Base-by-base conservation (phyloP, 2,113 vertebrate genomes). In the Cyanistes caeruleus region DNA sequence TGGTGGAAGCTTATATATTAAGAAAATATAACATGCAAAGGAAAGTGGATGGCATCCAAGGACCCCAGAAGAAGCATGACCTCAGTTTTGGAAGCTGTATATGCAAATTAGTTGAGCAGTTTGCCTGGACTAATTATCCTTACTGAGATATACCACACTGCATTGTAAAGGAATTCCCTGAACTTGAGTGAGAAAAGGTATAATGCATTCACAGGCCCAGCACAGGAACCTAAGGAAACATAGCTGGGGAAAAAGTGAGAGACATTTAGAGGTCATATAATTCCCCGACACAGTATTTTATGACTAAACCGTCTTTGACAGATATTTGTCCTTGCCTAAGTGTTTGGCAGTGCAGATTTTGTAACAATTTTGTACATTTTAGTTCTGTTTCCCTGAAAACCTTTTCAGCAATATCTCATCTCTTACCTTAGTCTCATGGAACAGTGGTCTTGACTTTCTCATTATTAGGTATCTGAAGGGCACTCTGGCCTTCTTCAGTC, bases 111-210 rank as follows among this genome's bases (percentile, higher is more conserved):
- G 72, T 28, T 67, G 1, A 8, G 72, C 63, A 55, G 48, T 86
- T 92, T 90, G 82, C 90, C 85, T 85, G 76, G 64, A 46, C 83
- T 93, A 95, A 95, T 95, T 95, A 70, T 51, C 30, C 52, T 7
- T 62, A 64, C 58, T 49, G 79, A 77, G 59, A 65, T 73, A 76
- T 75, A 63, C 28, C 90, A 92, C 53, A 33, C 51, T 3, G 11
- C 39, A 55, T 35, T 80, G 33, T 18, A 85, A 93, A 84, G 85
- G 89, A 90, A 70, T 51, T 69, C n/a, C 27, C 25, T 51, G 35
- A 69, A 20, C 30, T 69, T 59, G 19, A 0, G 1, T 76, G 62
- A 48, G 48, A 16, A 68, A 22, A 90, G 5, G 5, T 15, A 30
- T 24, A 35, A 56, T 68, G 28, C 49, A 49, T 76, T 84, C 56